A percentile compares a stretch with the other conserved stretches of the same genome.
Evolutionary conservation across 2,797 vertebrate species (phyloP).

Genomic region (Diglossa cyanea): DNA sequence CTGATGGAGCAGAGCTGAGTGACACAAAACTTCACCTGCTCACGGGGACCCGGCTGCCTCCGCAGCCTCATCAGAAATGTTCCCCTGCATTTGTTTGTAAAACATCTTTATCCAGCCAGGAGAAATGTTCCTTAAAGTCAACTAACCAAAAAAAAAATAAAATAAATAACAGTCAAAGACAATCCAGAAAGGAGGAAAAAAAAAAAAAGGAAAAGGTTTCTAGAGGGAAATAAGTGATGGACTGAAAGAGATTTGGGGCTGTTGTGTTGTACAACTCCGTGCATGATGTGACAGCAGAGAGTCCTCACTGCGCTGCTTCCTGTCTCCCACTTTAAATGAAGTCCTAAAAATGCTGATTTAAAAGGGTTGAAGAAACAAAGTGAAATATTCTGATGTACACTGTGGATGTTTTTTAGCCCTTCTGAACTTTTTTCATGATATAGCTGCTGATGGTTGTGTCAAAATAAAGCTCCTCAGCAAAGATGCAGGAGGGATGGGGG

Average conservation of each 20-base stretch:
- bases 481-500: not conserved
- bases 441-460: not conserved
- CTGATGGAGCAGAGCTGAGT: constrained; percentile 14
- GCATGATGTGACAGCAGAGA: not conserved
- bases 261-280: not conserved
- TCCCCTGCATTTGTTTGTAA: constrained; percentile 35
- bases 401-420: not conserved
- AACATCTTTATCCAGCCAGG: constrained; percentile 41
- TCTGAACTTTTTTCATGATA: not conserved
- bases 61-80: constrained; percentile 4
- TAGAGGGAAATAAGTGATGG: constrained; percentile 56
- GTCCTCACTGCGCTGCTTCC: not conserved
- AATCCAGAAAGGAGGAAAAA: not conserved
- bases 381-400: not conserved
- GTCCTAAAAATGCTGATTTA: not conserved
- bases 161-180: constrained; percentile 34
- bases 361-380: not conserved
- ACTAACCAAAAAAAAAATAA: constrained; percentile 26
- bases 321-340: not conserved
- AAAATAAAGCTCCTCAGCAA: not conserved
- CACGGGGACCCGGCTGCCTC: constrained; percentile 12
- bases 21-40: constrained; percentile 45
- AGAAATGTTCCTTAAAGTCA: constrained; percentile 56
- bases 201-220: not conserved
- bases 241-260: constrained; percentile 42